Conservation (phyloP, 1,140 invertebrate species). For the Drepana arcuata region DNA sequence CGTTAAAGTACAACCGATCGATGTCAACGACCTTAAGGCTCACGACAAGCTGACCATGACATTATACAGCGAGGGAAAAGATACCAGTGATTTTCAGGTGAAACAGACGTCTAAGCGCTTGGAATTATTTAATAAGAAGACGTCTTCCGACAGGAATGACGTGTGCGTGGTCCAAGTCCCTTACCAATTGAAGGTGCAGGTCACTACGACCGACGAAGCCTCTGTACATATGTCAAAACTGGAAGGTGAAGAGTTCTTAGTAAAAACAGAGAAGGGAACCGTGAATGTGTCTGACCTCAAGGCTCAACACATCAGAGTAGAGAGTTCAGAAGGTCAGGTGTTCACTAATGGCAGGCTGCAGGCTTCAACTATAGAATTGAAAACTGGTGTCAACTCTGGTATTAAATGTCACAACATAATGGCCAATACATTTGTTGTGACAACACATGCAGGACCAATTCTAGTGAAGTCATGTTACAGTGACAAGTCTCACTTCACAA, state of each 20-base stretch:
- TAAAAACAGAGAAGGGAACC: slow-evolving; percentile 57
- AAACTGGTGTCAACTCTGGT: slow-evolving; percentile 45
- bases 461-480: slow-evolving; percentile 65
- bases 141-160: slow-evolving; percentile 45
- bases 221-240: slow-evolving; percentile 52
- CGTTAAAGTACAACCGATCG: slow-evolving; percentile 61
- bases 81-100: slow-evolving; percentile 59
- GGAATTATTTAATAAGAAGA: slow-evolving; percentile 62
- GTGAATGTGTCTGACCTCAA: slow-evolving; percentile 53
- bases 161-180: slow-evolving; percentile 65
- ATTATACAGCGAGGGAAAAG: slow-evolving; percentile 56
- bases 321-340: slow-evolving; percentile 50
- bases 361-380: slow-evolving; percentile 57
- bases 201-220: slow-evolving; percentile 56
- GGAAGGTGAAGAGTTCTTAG: slow-evolving; percentile 57
- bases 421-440: slow-evolving; percentile 47
- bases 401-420: slow-evolving; percentile 63
- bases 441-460: slow-evolving; percentile 57
- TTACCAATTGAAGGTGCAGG: slow-evolving; percentile 61
- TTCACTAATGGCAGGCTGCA: slow-evolving; percentile 50
- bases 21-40: slow-evolving; percentile 53
- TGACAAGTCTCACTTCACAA: slow-evolving; percentile 64
- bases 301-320: slow-evolving; percentile 56
- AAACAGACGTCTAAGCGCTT: slow-evolving; percentile 64
- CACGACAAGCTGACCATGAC: slow-evolving; percentile 64